These are phyloP conservation scores for Crenuchus spilurus DNA, from an alignment of 2,797 vertebrate species.

Conservation along the genomic window DNA sequence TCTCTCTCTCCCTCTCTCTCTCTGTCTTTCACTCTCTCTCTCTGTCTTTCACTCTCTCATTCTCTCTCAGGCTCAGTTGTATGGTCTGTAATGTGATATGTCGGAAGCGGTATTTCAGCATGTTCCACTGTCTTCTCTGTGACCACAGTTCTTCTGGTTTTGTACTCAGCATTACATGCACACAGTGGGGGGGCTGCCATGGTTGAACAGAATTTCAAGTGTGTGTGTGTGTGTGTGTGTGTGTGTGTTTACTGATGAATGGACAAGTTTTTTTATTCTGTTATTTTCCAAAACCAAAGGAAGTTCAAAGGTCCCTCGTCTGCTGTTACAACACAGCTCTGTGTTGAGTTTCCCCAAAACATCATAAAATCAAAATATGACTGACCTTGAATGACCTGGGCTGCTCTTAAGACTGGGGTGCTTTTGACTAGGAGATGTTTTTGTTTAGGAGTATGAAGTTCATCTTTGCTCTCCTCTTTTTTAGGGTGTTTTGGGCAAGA, in stretches of 20 bases:
- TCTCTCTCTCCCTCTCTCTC: too few relatives aligned
- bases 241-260: not conserved
- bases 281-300: not conserved
- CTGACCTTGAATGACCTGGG: not conserved
- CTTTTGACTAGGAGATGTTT: not conserved
- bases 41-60: too few relatives aligned
- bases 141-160: conserved; percentile 14
- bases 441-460: not conserved
- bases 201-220: not conserved
- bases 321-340: too few relatives aligned
- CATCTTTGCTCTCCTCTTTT: conserved; percentile 29
- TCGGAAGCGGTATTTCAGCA: conserved; percentile 1
- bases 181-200: not conserved
- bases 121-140: conserved; percentile 1
- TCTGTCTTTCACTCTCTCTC: not conserved
- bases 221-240: not conserved
- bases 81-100: conserved; percentile 12
- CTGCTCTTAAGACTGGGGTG: not conserved
- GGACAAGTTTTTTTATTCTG: too few relatives aligned
- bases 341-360: not conserved
- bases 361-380: not conserved
- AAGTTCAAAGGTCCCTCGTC: not conserved
- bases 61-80: not conserved
- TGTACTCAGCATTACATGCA: conserved; percentile 1
- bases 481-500: conserved; percentile 88